Conservation (phyloP, 1,140 invertebrate species). For the Mycetomoellerius zeteki region DNA sequence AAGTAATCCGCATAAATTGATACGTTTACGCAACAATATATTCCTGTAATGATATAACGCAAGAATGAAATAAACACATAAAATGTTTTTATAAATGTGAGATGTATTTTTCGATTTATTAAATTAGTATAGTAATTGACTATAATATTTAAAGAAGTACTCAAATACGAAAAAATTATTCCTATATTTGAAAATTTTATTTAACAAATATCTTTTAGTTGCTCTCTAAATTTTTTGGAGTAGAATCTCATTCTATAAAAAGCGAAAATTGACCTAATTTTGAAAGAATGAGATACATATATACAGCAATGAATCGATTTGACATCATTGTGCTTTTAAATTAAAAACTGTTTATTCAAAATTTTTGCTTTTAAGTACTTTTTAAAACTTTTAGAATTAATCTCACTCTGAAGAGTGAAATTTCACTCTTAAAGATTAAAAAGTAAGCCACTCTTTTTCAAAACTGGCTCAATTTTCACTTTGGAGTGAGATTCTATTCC, state of each 20-base stretch:
- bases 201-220: neutral
- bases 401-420: no score
- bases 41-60: conserved; percentile 45
- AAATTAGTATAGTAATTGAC: neutral
- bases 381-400: no score
- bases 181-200: neutral
- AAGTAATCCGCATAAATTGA: neutral
- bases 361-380: neutral
- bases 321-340: neutral
- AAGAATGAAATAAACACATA: conserved; percentile 31
- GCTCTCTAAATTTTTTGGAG: no score
- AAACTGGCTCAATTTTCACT: no score
- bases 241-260: no score
- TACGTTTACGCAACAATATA: conserved; percentile 38
- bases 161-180: conserved; percentile 10
- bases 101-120: neutral
- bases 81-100: conserved; percentile 14
- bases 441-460: no score
- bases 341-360: neutral
- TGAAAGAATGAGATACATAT: neutral
- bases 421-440: no score
- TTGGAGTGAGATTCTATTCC: no score
- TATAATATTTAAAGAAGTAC: neutral
- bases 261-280: no score
- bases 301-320: neutral